These are phyloP conservation scores for Bombus picipes DNA, from an alignment of 1,140 invertebrate genomes.

Conservation along the genomic window DNA sequence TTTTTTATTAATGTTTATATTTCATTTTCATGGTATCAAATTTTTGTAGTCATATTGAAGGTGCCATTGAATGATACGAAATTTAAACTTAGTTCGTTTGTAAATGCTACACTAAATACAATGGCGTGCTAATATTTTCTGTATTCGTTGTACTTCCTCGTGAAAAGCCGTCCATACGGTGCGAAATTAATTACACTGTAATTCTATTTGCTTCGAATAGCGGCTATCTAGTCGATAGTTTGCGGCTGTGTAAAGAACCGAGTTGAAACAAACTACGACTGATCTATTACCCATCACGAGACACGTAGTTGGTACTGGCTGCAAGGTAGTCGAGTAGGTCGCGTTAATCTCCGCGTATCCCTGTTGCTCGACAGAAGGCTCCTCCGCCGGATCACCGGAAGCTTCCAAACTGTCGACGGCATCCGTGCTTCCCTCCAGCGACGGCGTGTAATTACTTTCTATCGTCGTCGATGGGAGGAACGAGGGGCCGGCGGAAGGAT, in stretches of 20 bases:
- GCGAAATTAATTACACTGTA: neutral
- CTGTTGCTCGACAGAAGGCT: conserved; percentile 53
- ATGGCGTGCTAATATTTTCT: too few relatives aligned
- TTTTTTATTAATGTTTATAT: too few relatives aligned
- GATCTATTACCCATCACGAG: conserved; percentile 75
- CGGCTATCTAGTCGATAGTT: neutral
- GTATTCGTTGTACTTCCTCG: neutral
- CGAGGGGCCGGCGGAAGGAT: conserved; percentile 73
- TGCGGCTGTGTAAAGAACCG: neutral
- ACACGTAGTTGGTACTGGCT: conserved; percentile 66
- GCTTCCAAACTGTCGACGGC: conserved; percentile 65
- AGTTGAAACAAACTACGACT: conserved; percentile 1
- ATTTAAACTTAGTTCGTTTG: too few relatives aligned
- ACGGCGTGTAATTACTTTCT: conserved; percentile 68
- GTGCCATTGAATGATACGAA: too few relatives aligned
- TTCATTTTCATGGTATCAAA: too few relatives aligned
- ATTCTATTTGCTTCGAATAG: too few relatives aligned
- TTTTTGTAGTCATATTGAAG: too few relatives aligned
- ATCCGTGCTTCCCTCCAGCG: conserved; percentile 54
- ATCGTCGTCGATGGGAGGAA: conserved; percentile 66
- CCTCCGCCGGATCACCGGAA: conserved; percentile 68
- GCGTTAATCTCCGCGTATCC: conserved; percentile 58
- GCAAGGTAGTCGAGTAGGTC: conserved; percentile 54
- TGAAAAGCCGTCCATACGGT: neutral
- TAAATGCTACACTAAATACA: too few relatives aligned